Base-by-base conservation (phyloP, 2,113 vertebrate genomes). In the Panthera tigris region DNA sequence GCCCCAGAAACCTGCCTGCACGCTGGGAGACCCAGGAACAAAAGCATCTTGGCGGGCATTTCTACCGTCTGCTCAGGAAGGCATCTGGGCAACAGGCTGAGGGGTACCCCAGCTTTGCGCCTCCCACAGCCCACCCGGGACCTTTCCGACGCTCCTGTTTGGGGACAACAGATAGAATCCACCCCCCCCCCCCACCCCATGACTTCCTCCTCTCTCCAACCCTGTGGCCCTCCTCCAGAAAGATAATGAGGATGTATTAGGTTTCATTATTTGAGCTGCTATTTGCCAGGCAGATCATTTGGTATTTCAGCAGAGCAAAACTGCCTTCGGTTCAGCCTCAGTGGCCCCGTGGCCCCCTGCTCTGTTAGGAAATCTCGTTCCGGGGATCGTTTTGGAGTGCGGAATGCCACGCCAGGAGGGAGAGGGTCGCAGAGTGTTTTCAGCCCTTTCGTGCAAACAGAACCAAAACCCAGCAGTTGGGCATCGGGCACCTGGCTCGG, bases 31-130 rank as follows among this genome's bases (percentile, higher is more conserved):
- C 92, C 87, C 89, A 29, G 84, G 92, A 91, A 93, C 95, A 97
- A 97, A 97, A 41, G 50, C 86, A 88, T 85, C 87, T 57, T 92
- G 82, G 45, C 29, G 78, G 96, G 79, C 10, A 66, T 94, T 97
- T 93, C 41, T 94, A 55, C 92, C 87, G 33, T 76, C 96, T 97
- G 73, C 97, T 29, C 12, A 84, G 93, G 71, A 87, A 81, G 66
- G 68, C 84, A 9, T 93, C 95, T 86, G 55, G 13, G 92, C 92
- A 21, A 48, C 88, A 96, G 89, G 39, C 92, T 87, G 83, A 66
- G 89, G 96, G 85, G 92, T 96, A 65, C 80, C 96, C 92, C 92
- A 33, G 93, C 94, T 13, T 97, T 97, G 89, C 57, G 82, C 86
- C 55, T 39, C 78, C 13, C 87, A 48, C 50, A 57, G 93, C 94